These are phyloP conservation scores for Amblyjoppa proteus DNA, from an alignment of 2,888 invertebrate genomes.

Conservation along the genomic window DNA sequence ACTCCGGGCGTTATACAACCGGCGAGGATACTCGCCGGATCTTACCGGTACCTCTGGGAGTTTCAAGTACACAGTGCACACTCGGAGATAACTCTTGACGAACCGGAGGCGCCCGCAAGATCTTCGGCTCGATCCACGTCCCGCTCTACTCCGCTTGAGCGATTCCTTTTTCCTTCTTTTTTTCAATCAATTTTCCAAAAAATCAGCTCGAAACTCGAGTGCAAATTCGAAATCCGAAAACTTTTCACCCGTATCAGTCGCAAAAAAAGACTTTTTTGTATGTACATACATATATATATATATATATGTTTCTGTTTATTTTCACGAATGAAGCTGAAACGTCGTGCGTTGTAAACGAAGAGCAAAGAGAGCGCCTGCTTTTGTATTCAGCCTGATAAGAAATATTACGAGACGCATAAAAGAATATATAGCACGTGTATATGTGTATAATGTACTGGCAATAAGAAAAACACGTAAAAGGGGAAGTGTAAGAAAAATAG, in stretches of 20 bases:
- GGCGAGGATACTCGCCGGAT: slow-evolving; percentile 26
- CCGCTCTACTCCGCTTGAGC: neutral
- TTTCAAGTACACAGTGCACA: slow-evolving; percentile 13
- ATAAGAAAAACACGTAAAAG: slow-evolving; percentile 18
- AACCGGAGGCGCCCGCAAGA: neutral
- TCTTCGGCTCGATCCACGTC: neutral
- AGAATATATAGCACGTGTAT: neutral
- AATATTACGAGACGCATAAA: slow-evolving; percentile 13
- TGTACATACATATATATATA: too few species aligned
- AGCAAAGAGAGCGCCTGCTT: neutral
- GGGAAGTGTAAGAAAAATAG: slow-evolving; percentile 28
- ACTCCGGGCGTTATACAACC: slow-evolving; percentile 42
- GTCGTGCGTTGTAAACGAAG: neutral
- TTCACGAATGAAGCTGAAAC: neutral
- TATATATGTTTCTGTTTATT: neutral
- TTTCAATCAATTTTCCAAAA: neutral
- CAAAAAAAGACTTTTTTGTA: neutral
- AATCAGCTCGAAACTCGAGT: neutral
- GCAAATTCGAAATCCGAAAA: neutral
- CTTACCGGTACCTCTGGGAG: slow-evolving; percentile 28
- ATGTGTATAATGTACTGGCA: neutral
- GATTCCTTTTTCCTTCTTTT: neutral
- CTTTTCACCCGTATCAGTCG: neutral
- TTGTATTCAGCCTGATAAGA: neutral
- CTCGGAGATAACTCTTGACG: slow-evolving; percentile 34